These are phyloP conservation scores for Apis florea DNA, from an alignment of 1,140 invertebrate genomes.

Conservation along the genomic window DNA sequence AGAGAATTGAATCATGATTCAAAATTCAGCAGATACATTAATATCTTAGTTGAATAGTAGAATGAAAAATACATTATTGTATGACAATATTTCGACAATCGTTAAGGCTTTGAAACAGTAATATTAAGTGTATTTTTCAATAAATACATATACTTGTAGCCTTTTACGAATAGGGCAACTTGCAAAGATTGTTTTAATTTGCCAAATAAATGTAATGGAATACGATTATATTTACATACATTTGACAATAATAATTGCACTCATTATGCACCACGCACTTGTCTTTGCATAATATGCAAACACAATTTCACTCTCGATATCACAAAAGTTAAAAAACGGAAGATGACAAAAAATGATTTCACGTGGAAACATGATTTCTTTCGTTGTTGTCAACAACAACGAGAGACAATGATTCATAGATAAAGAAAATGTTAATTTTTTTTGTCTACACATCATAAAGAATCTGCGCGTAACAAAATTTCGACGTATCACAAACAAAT, in stretches of 20 bases:
- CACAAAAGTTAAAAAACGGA: conserved; percentile 57
- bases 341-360: conserved; percentile 44
- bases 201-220: conserved; percentile 42
- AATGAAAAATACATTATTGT: conserved; percentile 44
- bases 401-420: conserved; percentile 10
- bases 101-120: conserved; percentile 39
- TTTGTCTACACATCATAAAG: conserved; percentile 20
- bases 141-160: conserved; percentile 45
- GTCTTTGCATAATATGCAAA: conserved; percentile 46
- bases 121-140: conserved; percentile 39
- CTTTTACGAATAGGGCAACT: conserved; percentile 32
- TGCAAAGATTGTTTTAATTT: conserved; percentile 27
- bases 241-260: conserved; percentile 60
- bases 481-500: conserved; percentile 12
- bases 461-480: conserved; percentile 41
- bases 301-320: conserved; percentile 50
- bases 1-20: conserved; percentile 26
- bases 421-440: conserved; percentile 29
- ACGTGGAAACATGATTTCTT: conserved; percentile 35
- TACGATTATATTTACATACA: conserved; percentile 60
- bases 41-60: conserved; percentile 23
- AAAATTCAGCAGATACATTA: conserved; percentile 26
- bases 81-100: conserved; percentile 37
- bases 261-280: conserved; percentile 54
- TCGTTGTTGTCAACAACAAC: conserved; percentile 10